Evolutionary conservation across 2,888 invertebrate genomes (phyloP).

Genomic region (Luperina nickerlii): DNA sequence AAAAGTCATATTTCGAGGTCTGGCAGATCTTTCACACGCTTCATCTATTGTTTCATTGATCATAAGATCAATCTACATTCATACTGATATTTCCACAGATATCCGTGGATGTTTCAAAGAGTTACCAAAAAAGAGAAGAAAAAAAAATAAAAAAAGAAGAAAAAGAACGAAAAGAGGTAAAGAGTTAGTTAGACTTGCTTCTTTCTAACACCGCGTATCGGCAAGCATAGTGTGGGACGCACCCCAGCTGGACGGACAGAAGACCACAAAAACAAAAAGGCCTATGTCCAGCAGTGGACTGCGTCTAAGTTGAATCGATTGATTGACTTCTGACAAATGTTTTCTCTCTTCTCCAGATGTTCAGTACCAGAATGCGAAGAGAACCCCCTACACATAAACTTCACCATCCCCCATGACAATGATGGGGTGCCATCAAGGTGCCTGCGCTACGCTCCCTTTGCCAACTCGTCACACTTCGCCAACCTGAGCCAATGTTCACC

Average conservation of each 20-base stretch:
- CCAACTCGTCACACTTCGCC: constrained; percentile 68
- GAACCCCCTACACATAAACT: constrained; percentile 77
- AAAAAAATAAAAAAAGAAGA: too few species aligned
- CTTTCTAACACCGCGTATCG: background rate
- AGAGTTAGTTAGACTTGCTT: too few species aligned
- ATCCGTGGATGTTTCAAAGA: too few species aligned
- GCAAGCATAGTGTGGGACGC: too few species aligned
- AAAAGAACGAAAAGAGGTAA: too few species aligned
- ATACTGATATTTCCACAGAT: background rate
- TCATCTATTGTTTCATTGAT: background rate
- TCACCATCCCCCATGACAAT: constrained; percentile 81
- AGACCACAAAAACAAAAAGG: background rate
- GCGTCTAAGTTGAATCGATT: background rate
- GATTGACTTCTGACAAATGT: background rate
- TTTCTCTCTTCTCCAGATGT: constrained; percentile 76
- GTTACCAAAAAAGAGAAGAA: too few species aligned
- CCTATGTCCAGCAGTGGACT: background rate
- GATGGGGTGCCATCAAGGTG: constrained; percentile 82
- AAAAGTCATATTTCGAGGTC: too few species aligned
- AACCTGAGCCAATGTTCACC: constrained; percentile 79
- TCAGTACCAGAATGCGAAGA: constrained; percentile 84
- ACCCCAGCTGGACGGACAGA: background rate
- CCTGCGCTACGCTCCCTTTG: constrained; percentile 80
- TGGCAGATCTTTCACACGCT: too few species aligned
- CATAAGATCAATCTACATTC: background rate